Evolutionary conservation across 2,113 vertebrate genomes (phyloP), one percentile per base, ranked within the genome.

Genomic region (Brevimyrus niger): DNA sequence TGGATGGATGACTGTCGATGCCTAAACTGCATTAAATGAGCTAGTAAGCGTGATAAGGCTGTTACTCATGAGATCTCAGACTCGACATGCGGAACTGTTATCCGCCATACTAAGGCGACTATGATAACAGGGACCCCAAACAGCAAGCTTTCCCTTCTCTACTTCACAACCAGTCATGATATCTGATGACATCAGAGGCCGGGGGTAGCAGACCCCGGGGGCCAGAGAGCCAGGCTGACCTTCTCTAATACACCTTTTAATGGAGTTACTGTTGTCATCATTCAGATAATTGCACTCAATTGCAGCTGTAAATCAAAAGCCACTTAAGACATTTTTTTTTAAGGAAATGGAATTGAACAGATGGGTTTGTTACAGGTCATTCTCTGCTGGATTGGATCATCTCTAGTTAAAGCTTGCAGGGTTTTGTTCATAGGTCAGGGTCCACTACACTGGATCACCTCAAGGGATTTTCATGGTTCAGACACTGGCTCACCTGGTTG

Each of bases 401-500:
- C 73, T 80, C 31, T 80, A 80, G 35, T 76, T 76, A 76, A 35
- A 19, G 11, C 35, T 76, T 84, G 23, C 21, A 46, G 82, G 44
- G 44, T 23, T 44, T 84, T 46, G 19, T 83, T 47, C 23, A 84
- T 10, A n/a, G 17, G 44, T 11, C 17, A 21, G 44, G 17, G 8
- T 47, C 80, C 6, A 84, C 44, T 84, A 17, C 42, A 84, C 8
- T 84, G 35, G 13, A 17, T 44, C 31, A 42, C 5, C 31, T 8
- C 31, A 17, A 82, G 76, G 76, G 13, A 17, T 44, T 31, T 42
- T 82, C 35, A 44, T 21, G 76, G 35, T 38, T 82, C 42, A 42
- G 76, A 82, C 15, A 86, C 19, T 42, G 21, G 73, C 92, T 87
- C 61, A 96, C 96, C 95, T 96, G 91, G 90, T 90, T 93, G 2